Base-by-base conservation (phyloP, 2,797 vertebrate genomes). In the Onychomys leucogaster region DNA sequence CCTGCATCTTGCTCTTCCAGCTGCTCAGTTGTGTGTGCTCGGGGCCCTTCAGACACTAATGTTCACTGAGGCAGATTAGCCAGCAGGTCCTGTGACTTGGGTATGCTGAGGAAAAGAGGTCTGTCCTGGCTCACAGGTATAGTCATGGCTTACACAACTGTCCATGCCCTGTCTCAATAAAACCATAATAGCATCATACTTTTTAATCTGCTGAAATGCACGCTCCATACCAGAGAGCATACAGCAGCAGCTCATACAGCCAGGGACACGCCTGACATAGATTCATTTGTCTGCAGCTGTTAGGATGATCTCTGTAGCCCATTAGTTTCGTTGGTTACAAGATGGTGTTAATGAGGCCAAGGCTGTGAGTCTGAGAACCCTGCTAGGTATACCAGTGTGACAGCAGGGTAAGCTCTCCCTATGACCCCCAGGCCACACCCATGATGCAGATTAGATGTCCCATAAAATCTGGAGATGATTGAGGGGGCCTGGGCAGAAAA, bases 191-290 rank as follows among this genome's bases (percentile, higher is more conserved):
- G 90, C 82, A 57, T 95, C 89, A 7, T 67, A 84, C 90, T 95
- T 97, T 97, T 96, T 95, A 95, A 95, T 95, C 85, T 94, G 89
- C 76, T 85, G 94, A 96, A 95, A 94, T 46, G 16, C 87, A 90
- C 73, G 55, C 73, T 46, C 83, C 63, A 41, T 57, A 73, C 81
- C 46, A 49, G 81, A 80, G 71, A 57, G 89, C 87, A 43, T 59
- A 41, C 92, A 67, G 85, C 57, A 29, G 69, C 91, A 77, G 94
- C 73, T 77, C 49, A n/a, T 63, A 49, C 29, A 27, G 69, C 96
- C 85, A 37, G 67, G 92, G 94, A 94, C 94, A 82, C 59, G 57
- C 83, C 23, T 80, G 90, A 96, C 96, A 89, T 4, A 89, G 76
- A 10, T 41, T 96, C 75, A 13, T 87, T 88, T 96, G 94, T 97